Base-by-base conservation (phyloP, 2,113 vertebrate genomes). In the Arizona elegans region DNA sequence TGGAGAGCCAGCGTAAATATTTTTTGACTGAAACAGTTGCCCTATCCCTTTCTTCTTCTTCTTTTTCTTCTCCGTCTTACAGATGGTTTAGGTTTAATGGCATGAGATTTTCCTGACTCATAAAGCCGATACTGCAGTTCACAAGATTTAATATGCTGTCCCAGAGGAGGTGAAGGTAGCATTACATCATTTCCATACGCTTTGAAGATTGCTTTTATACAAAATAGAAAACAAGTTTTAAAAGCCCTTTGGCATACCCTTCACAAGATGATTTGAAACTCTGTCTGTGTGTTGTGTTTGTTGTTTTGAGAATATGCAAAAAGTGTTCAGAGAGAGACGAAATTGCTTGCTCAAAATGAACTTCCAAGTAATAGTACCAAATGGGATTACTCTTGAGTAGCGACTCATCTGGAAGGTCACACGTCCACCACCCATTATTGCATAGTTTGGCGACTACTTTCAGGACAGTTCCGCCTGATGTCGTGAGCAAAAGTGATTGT, bases 91-190 rank as follows among this genome's bases (percentile, higher is more conserved):
- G 75, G 47, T 53, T 86, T 87, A 65, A 86, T 65, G 52, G 53
- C 1, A 15, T 1, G 86, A 94, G 90, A 56, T 90, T 59, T 91
- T 92, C 86, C 92, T 6, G 29, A 90, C n/a, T 23, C 21, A 38
- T 23, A 10, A 88, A 17, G 2, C 23, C 0, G 3, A 38, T 24
- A 26, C 1, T 56, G 54, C 13, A 43, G 21, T 53, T 8, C 91
- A 88, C 23, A 54, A 70, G n/a, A 88, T n/a, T 9, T 0, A 0
- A 17, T 86, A 65, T 0, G 0, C 3, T 0, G 12, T 13, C 5
- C 56, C 50, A 21, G 70, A 33, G 56, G 54, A 10, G 65, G 0
- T 56, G 8, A 88, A 21, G 53, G 53, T 33, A 6, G 21, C 52
- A 91, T 89, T 86, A 62, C 5, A 0, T 1, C 19, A 2, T 43